A percentile compares a stretch with the other conserved stretches of the same genome.
Evolutionary conservation across 2,113 vertebrate genomes (phyloP).

Genomic region (Nansenia antarctica): DNA sequence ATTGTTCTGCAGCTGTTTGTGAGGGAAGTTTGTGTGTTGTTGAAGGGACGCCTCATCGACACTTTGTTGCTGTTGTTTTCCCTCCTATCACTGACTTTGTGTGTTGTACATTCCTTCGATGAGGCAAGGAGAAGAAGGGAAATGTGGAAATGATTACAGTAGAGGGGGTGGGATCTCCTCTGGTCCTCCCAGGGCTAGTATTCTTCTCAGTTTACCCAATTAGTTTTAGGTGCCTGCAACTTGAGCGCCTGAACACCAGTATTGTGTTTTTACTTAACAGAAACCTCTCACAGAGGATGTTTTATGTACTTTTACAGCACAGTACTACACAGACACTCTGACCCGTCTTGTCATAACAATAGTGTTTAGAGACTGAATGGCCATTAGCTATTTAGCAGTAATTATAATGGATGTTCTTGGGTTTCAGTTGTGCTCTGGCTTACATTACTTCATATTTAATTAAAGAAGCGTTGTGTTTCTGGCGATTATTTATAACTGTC

Average conservation of each 20-base stretch:
- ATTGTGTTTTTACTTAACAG: background rate
- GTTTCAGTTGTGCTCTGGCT: constrained; percentile 40
- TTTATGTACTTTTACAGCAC: background rate
- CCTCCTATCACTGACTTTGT: constrained; percentile 44
- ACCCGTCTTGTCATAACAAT: constrained; percentile 49
- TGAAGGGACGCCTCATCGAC: too few relatives aligned
- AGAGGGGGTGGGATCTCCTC: constrained; percentile 56
- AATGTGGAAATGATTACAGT: constrained; percentile 75
- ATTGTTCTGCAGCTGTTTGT: too few relatives aligned
- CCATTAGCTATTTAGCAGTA: constrained; percentile 2
- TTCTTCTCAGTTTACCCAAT: constrained; percentile 34
- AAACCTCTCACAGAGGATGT: too few relatives aligned
- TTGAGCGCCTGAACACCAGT: background rate
- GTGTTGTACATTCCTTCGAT: constrained; percentile 46
- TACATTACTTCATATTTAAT: constrained; percentile 57
- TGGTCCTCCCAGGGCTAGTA: constrained; percentile 44
- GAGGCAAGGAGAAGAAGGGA: constrained; percentile 44
- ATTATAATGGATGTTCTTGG: constrained; percentile 39
- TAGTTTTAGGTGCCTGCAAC: too few relatives aligned
- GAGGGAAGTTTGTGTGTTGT: too few relatives aligned
- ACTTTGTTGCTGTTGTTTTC: constrained; percentile 42
- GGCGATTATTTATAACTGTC: constrained; percentile 48
- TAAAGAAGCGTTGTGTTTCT: constrained; percentile 41
- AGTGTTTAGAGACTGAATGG: constrained; percentile 23
- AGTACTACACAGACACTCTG: constrained; percentile 19